Evolutionary conservation across 2,797 vertebrate genomes (phyloP), one percentile per base, ranked within the genome.

Genomic region (Percopsis omiscomaycus): DNA sequence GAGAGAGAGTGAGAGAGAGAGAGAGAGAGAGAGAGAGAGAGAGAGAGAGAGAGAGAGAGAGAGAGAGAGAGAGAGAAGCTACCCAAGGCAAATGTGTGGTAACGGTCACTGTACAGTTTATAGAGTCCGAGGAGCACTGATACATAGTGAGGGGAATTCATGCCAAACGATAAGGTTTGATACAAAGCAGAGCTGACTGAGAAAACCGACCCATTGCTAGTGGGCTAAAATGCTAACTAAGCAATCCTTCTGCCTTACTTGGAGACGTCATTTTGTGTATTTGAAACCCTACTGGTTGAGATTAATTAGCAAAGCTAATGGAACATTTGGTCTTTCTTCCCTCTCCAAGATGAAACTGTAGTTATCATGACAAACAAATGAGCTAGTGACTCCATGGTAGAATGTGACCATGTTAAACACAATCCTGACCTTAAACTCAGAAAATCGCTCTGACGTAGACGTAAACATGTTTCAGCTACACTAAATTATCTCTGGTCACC

Each of bases 151-250:
- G 22, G 55, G 30, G 53, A 62, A 28, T 67, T 9, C 1, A 59
- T 71, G 75, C 76, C 71, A 81, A 74, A 65, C 74, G 84, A 79
- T 73, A 79, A 57, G 44, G 59, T 46, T 2, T 74, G 32, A 78
- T 45, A 61, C 13, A 71, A 72, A 73, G 46, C 61, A 73, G 74
- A 68, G 16, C 53, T 44, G 49, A 67, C 16, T 1, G 46, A 59
- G 3, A 1, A 32, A 8, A 46, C 44, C 51, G 51, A 65, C 47
- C n/a, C 65, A 66, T 65, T 29, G 22, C 55, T 27, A 15, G 32
- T 30, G 55, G 16, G 64, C 29, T 55, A 60, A n/a, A 56, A 56
- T 67, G 37, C 8, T 42, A 42, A 42, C 37, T 42, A 42, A 42
- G 9, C 37, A 42, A 42, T 42, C 37, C 37, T 42, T 42, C 37